Base-by-base conservation (phyloP, 1,140 invertebrate species). In the Apis laboriosa region DNA sequence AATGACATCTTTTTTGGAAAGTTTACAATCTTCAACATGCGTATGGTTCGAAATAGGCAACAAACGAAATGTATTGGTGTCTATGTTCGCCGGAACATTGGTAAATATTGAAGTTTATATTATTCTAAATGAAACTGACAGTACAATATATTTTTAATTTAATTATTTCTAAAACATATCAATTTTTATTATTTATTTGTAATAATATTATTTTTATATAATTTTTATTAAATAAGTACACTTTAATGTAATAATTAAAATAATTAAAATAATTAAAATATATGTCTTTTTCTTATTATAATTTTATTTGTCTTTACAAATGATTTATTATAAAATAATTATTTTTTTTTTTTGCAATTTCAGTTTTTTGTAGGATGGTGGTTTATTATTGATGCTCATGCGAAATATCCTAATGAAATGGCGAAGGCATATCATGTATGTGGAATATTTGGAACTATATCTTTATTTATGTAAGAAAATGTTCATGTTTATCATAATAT, bases 341-440 rank as follows among this genome's bases (percentile, higher is more conserved):
- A 72, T 71, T 58, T 0, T 61, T 2, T 61, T 2, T 43, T 71
- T 61, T 21, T 13, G 8, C 11, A 55, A 88, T 95, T 95, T 64
- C 92, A 99, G 98, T 99, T 99, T 94, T 99, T 98, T 89, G 95
- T 96, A 83, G 99, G 98, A 58, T 99, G 99, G 98, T 99, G 99
- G 99, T 96, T 99, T 73, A 97, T 99, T 72, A 99, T 99, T 91
- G 99, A 99, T 95, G 98, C 98, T 43, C 97, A 98, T 80, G 96
- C 97, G 12, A 95, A 96, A 9, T 97, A 98, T 92, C 96, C 97
- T 9, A 93, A 94, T 79, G 95, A 97, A 51, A 96, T 98, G 90
- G 92, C 95, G 86, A 95, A 96, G 90, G 97, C 97, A 21, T 99
- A 98, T 93, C 97, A 98, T 91, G 96, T 99, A n/a, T 99, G 98